Evolutionary conservation across 2,888 invertebrate species (phyloP).

Genomic region (Caenorhabditis panamensis): DNA sequence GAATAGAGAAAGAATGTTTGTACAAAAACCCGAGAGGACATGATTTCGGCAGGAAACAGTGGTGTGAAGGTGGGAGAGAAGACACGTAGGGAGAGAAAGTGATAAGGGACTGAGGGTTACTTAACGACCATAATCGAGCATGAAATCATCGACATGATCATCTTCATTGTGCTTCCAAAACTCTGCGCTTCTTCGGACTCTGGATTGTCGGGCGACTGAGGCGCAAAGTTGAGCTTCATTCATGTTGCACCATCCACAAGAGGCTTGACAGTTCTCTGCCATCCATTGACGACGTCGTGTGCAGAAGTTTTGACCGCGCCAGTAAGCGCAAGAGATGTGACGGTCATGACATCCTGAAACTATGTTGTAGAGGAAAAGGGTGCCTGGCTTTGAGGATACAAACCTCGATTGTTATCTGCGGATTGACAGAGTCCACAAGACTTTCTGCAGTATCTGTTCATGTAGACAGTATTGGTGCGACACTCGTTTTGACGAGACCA

Average conservation of each 20-base stretch:
- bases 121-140: conserved; percentile 60
- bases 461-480: conserved; percentile 74
- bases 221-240: conserved; percentile 74
- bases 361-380: too few species aligned
- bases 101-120: not conserved
- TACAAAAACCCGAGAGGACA: conserved; percentile 53
- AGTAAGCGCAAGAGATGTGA: conserved; percentile 78
- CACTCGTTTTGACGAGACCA: conserved; percentile 77
- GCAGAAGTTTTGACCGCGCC: conserved; percentile 77
- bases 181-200: conserved; percentile 31
- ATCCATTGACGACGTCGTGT: conserved; percentile 79
- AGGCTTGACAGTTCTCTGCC: conserved; percentile 73
- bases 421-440: conserved; percentile 76
- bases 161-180: conserved; percentile 26
- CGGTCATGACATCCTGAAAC: conserved; percentile 78
- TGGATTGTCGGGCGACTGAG: conserved; percentile 68
- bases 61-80: conserved; percentile 12
- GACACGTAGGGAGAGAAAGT: conserved; percentile 18
- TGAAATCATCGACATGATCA: conserved; percentile 54
- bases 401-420: conserved; percentile 63
- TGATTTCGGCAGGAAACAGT: conserved; percentile 51
- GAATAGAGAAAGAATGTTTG: conserved; percentile 34
- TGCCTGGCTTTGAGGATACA: too few species aligned
- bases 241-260: conserved; percentile 79
- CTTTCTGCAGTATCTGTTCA: conserved; percentile 77